phyloP scores from a whole-genome alignment of 2,888 invertebrate species.

The Pristionchus fissidentatus region DNA sequence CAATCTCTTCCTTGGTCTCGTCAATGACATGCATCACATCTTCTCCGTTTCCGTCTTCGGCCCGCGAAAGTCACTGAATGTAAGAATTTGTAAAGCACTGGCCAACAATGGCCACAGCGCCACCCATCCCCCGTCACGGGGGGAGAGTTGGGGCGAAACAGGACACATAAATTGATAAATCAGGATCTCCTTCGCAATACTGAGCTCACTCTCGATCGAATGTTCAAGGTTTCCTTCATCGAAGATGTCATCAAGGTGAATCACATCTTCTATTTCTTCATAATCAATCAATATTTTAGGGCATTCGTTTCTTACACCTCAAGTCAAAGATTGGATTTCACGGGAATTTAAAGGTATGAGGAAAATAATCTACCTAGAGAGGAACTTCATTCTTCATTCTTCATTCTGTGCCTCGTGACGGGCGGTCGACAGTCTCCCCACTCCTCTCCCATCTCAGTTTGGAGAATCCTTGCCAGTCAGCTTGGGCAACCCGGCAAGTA shows the following conservation, averaged over 20 bases:
- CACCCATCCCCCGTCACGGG: too few species aligned
- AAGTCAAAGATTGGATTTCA: slow-evolving; percentile 79
- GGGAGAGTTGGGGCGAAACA: not conserved
- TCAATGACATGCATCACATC: slow-evolving; percentile 86
- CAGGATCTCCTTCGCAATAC: slow-evolving; percentile 88
- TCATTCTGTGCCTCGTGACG: too few species aligned
- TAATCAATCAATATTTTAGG: slow-evolving; percentile 81
- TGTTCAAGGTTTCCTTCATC: slow-evolving; percentile 90
- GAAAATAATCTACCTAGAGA: too few species aligned
- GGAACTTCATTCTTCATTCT: too few species aligned
- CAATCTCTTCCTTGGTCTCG: slow-evolving; percentile 90
- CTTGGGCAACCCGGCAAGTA: too few species aligned
- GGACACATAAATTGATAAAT: not conserved
- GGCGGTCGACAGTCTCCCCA: too few species aligned
- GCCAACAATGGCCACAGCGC: not conserved
- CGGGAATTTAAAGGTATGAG: slow-evolving; percentile 80
- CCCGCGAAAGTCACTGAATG: slow-evolving; percentile 93
- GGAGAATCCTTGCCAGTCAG: too few species aligned
- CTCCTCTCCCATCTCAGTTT: too few species aligned
- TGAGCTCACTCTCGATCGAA: slow-evolving; percentile 94
- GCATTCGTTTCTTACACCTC: slow-evolving; percentile 91
- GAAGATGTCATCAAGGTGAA: slow-evolving; percentile 89
- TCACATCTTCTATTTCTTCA: not conserved
- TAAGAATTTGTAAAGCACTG: too few species aligned
- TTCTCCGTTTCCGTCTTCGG: slow-evolving; percentile 95